Conservation (phyloP, 2,797 vertebrate genomes). For the Platalea minor region DNA sequence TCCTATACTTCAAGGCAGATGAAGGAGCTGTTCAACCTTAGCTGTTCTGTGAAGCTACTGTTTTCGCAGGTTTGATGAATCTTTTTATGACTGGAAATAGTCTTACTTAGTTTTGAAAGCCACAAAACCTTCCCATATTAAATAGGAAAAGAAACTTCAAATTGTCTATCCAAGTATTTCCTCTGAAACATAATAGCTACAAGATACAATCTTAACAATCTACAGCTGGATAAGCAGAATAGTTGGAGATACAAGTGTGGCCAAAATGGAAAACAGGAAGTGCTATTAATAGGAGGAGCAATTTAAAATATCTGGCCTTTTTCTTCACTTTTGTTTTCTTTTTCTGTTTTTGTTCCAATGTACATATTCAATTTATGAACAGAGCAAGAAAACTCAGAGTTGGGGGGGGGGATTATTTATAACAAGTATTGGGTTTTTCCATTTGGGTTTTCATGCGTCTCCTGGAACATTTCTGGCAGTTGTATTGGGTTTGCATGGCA, state of each 20-base stretch:
- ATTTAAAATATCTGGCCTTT: conserved; percentile 13
- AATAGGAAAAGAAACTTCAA: neutral
- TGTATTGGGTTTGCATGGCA: too few relatives aligned
- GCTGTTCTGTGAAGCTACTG: neutral
- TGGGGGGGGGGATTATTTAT: neutral
- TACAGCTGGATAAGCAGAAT: conserved; percentile 39
- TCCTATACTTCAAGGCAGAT: neutral
- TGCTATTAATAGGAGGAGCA: neutral
- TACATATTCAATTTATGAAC: neutral
- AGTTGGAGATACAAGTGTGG: neutral
- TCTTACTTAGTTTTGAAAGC: neutral
- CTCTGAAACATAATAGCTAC: conserved; percentile 9
- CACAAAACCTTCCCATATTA: neutral
- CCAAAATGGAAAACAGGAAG: conserved; percentile 23
- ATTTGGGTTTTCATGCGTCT: neutral
- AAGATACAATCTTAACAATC: conserved; percentile 32
- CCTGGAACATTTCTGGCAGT: neutral
- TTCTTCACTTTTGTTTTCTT: neutral
- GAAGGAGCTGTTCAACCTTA: neutral
- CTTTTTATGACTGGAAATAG: neutral
- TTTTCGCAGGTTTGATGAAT: neutral
- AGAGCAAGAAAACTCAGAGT: neutral
- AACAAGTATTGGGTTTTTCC: neutral
- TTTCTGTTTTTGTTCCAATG: neutral
- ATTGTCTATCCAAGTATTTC: conserved; percentile 13